Evolutionary conservation across 2,797 vertebrate species (phyloP).

Genomic region (Mormyrops attenuatus): DNA sequence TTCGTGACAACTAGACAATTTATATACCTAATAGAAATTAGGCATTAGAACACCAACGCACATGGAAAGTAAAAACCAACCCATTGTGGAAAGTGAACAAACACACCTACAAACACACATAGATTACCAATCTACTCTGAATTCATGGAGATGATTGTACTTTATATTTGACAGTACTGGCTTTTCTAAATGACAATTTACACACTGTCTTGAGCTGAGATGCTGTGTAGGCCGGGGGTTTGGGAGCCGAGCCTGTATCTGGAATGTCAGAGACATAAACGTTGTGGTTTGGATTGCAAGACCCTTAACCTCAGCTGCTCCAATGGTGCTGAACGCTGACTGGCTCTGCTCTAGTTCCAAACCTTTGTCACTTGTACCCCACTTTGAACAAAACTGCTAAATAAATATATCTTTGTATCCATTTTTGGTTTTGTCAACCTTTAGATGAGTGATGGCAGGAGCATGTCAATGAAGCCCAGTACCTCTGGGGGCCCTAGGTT

Average conservation of each 20-base stretch:
- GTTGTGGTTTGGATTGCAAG: background rate
- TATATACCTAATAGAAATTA: constrained; percentile 6
- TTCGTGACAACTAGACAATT: background rate
- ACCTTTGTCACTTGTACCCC: background rate
- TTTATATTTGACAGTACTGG: background rate
- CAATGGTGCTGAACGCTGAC: background rate
- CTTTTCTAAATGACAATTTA: background rate
- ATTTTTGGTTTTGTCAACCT: background rate
- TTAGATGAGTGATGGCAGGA: background rate
- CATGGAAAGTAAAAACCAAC: background rate
- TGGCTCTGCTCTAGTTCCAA: background rate
- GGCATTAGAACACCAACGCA: background rate
- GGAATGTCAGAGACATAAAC: background rate
- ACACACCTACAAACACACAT: background rate
- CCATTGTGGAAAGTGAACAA: background rate
- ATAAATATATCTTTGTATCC: background rate
- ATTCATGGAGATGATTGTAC: background rate
- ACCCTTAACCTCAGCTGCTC: background rate
- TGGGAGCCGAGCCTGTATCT: background rate
- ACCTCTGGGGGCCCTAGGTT: background rate
- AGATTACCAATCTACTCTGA: background rate
- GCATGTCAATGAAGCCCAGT: background rate
- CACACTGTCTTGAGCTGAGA: background rate
- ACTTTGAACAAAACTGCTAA: background rate
- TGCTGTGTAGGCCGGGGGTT: background rate